Conservation (phyloP, 2,797 vertebrate species). For the Hybognathus amarus region DNA sequence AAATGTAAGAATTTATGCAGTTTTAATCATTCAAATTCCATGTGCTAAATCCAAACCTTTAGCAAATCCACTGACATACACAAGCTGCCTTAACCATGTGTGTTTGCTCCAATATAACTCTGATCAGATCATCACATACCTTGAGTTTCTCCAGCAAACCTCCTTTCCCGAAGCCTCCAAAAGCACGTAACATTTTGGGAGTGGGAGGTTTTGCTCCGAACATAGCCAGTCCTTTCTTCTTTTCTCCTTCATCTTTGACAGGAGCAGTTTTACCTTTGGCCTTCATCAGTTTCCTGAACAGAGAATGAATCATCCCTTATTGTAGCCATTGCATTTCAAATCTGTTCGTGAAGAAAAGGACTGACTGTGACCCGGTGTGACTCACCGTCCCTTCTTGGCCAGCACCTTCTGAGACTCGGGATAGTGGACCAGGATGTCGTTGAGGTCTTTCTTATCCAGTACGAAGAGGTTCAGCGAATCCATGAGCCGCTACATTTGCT, state of each 20-base stretch:
- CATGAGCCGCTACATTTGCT: slow-evolving; percentile 88
- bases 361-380: too few relatives aligned
- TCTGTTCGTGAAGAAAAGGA: neutral
- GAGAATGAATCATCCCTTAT: neutral
- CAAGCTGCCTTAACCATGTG: neutral
- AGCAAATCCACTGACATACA: neutral
- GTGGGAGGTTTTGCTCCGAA: slow-evolving; percentile 73
- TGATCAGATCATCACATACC: slow-evolving; percentile 28
- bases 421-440: slow-evolving; percentile 90
- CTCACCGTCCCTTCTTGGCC: slow-evolving; percentile 89
- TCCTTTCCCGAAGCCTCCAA: slow-evolving; percentile 60
- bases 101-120: neutral
- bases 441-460: slow-evolving; percentile 92
- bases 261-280: slow-evolving; percentile 69
- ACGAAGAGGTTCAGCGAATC: slow-evolving; percentile 95
- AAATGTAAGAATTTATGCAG: neutral
- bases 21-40: neutral
- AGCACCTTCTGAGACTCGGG: slow-evolving; percentile 92
- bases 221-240: slow-evolving; percentile 68
- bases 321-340: neutral
- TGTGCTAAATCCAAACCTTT: neutral
- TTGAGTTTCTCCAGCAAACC: slow-evolving; percentile 62
- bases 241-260: slow-evolving; percentile 62
- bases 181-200: slow-evolving; percentile 70
- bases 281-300: slow-evolving; percentile 75